Conservation (phyloP, 2,113 vertebrate species). For the Eurystomus gularis region DNA sequence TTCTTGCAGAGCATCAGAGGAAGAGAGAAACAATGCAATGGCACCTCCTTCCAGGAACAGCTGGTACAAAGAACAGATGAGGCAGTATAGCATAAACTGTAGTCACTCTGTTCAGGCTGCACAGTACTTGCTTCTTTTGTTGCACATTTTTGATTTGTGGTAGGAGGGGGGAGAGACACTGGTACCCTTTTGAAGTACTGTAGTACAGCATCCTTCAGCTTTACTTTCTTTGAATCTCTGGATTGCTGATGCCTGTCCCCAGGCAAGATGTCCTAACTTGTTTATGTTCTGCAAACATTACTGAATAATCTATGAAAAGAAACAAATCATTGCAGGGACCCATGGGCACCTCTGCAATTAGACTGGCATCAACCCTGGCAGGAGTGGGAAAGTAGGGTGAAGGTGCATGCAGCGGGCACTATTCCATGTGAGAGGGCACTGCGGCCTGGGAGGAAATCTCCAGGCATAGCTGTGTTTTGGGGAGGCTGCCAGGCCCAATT, state of each 20-base stretch:
- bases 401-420: not conserved
- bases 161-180: not conserved
- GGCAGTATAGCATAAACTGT: constrained; percentile 14
- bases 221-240: not conserved
- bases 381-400: not conserved
- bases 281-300: not conserved
- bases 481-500: not conserved
- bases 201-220: not conserved
- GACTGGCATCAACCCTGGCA: not conserved
- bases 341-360: not conserved
- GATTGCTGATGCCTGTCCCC: not conserved
- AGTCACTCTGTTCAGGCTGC: constrained; percentile 3
- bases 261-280: not conserved
- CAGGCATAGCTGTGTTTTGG: not conserved
- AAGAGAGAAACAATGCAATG: constrained; percentile 22
- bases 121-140: not conserved
- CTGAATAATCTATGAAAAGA: not conserved
- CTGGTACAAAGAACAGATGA: constrained; percentile 45
- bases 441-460: not conserved
- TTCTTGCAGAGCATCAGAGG: constrained; percentile 4
- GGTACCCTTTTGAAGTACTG: not conserved
- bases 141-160: not conserved
- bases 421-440: not conserved
- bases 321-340: not conserved
- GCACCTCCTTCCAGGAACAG: constrained; percentile 37